Base-by-base conservation (phyloP, 2,888 invertebrate genomes). In the Stramonita haemastoma region DNA sequence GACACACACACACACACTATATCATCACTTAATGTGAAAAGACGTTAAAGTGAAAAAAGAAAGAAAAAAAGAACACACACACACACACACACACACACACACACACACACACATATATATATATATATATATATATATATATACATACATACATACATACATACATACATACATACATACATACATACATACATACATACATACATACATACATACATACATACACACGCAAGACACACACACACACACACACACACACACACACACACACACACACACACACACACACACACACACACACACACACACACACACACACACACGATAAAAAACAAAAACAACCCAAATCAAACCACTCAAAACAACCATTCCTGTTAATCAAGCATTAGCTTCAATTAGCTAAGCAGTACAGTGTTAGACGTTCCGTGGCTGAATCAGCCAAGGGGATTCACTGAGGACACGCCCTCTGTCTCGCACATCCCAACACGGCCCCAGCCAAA, bases 181-280 rank as follows among this genome's bases (percentile, higher is more conserved):
- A 73, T n/a, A 73, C 73, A 73, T 13, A 73, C 73, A n/a, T n/a
- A n/a, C 73, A 73, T n/a, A 26, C n/a, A 73, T n/a, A 73, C 26
- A 73, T 26, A 73, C 73, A 73, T n/a, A 73, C 73, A n/a, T 11
- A n/a, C 73, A 22, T 0, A 73, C 73, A 73, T n/a, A 73, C 73
- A 73, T n/a, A 73, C 29, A 73, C 73, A n/a, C 13, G 4, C 73
- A 73, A 15, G 6, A 22, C 66, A 2, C 66, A 2, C 66, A 2
- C 66, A 66, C 66, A 66, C 66, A 66, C 66, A 66, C 66, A 66
- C 66, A 66, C 66, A 66, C 60, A 66, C 66, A 66, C 66, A 66
- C 66, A 66, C 66, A 66, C 66, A 46, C 46, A 46, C 46, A 2
- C 8, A 2, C 46, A 2, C 46, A 2, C 46, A 46, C 46, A 46